Base-by-base conservation (phyloP, 1,140 invertebrate genomes). In the Phortica variegata region DNA sequence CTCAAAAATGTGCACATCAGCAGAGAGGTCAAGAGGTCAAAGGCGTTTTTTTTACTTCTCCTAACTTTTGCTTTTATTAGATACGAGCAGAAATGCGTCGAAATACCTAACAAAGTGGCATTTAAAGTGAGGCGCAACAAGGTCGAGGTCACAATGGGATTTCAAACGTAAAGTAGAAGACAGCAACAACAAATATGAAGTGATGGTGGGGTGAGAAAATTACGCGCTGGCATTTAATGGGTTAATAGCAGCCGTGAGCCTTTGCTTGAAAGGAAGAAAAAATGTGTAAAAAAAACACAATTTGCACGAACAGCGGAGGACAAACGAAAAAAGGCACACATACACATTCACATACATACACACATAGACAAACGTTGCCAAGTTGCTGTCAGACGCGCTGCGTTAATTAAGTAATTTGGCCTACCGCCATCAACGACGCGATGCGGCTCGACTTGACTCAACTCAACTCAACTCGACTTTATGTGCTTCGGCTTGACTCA, bases 371-470 rank as follows among this genome's bases (percentile, higher is more conserved):
- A 26, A 26, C 10, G 23, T 10, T 26, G 17, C 31, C 36, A 26
- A 44, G n/a, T 33, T 18, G 18, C 34, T 49, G 51, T 32, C 47
- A 41, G 58, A 16, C 50, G 51, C 56, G 57, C 34, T 61, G 60
- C 60, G 60, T 61, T 61, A 61, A 61, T 61, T 61, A 61, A 61
- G 60, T 61, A 61, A 61, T 61, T 61, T 43, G 16, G 36, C 37
- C 32, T 5, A 16, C 33, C 16, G 33, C 33, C 33, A 36, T 36
- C 33, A 12, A 36, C 12, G 29, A 12, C 29, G 7, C 7, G 29
- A 8, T 12, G 12, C 29, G 29, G 29, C 12, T 7, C 29, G 7
- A 12, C 7, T 12, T 8, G 29, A 8, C 7, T 12, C 29, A 31
- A 31, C n/a, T n/a, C n/a, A n/a, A n/a, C n/a, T n/a, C n/a, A n/a